Evolutionary conservation across 2,113 vertebrate species (phyloP), one percentile per base, ranked within the genome.

Genomic region (Falco punctatus): DNA sequence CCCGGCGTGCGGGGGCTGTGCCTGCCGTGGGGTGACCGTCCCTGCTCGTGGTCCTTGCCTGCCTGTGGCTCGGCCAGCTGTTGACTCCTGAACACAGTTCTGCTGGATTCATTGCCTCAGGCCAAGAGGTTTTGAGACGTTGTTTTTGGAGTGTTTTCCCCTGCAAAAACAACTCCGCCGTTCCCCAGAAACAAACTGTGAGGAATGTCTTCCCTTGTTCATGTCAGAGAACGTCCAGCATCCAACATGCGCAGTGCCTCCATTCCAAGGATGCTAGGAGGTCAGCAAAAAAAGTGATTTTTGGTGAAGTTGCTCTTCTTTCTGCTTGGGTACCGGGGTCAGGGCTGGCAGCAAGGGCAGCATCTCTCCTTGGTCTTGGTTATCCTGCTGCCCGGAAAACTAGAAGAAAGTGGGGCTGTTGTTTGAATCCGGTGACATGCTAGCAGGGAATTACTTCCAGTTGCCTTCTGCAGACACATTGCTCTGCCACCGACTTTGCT

Each of bases 41-140:
- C 15, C 3, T 40, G 24, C 77, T 52, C 1, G 0, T 0, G 0
- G 52, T 12, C 70, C 35, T 81, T 3, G 5, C 46, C 15, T 35
- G 73, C 18, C 3, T 3, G 5, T 81, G 90, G n/a, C 65, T 91
- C 61, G 35, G 9, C 70, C 90, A 92, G 90, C 86, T 73, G 78
- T n/a, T 75, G 42, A 2, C 42, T 66, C 75, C 57, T 26, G 26
- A 66, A 10, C 11, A 20, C 2, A 2, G 15, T 69, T 40, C 27
- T 57, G 33, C 27, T 57, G 67, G 26, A 23, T 65, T 83, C 30
- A 7, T 23, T 1, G 24, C 51, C 82, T 66, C 32, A 2, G 59
- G 72, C 33, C 2, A 3, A 46, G 32, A 0, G 1, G 27, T 61
- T 90, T 52, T 20, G 21, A 80, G 83, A 42, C 5, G 9, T 35